Base-by-base conservation (phyloP, 2,888 invertebrate species). In the Epicampocera succincta region DNA sequence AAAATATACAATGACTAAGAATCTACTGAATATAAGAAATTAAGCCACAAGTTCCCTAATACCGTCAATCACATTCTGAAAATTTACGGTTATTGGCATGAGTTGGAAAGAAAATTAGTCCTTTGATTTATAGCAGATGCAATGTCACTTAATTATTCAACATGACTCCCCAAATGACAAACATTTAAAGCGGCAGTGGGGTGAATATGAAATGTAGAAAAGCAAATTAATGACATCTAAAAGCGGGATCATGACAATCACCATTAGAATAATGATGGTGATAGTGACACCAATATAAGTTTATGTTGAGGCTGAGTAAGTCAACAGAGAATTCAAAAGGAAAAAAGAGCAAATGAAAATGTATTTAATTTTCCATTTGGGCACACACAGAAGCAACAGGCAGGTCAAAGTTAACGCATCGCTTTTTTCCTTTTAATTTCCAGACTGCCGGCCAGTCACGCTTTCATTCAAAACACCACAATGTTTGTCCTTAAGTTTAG, bases 331-430 rank as follows among this genome's bases (percentile, higher is more conserved):
- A 65, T 44, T 46, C 52, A 48, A 38, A 58, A 56, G 48, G 71
- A 58, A 65, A 52, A 69, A 71, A n/a, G n/a, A n/a, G n/a, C 42
- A 25, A 63, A 80, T 50, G 1, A 11, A 44, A 44, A 76, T 71
- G 29, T 61, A 66, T 61, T 66, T 54, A 46, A 72, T 76, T 80
- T 71, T 75, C 65, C 66, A 60, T 42, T 72, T 80, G 74, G 75
- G 71, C 71, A 80, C 74, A 52, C 75, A 76, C 48, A 46, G 50
- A 74, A 69, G 63, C 80, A 80, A 80, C 80, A 80, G 80, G 69
- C 80, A 80, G 74, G 69, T 48, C 15, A 65, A 58, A 50, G 33
- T 12, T 44, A 58, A 21, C 42, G 8, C 44, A 38, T 52, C n/a
- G 5, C 25, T 33, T 3, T 33, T 33, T 33, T 33, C 8, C 9